A percentile compares a stretch with the other conserved stretches of the same genome.
Conservation (phyloP, 1,140 invertebrate species). For the Magallana angulata region DNA sequence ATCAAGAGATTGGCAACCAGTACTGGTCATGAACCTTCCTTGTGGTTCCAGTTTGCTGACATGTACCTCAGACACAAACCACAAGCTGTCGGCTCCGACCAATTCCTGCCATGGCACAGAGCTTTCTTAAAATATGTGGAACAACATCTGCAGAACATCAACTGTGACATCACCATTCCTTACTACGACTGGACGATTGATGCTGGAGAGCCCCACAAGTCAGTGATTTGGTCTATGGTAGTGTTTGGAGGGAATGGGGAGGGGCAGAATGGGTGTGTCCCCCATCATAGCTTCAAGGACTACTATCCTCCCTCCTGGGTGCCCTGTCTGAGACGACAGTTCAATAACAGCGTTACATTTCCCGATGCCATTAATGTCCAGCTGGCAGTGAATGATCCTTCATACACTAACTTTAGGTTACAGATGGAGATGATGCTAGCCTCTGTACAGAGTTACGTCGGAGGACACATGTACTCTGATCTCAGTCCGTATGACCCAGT, state of each 20-base stretch:
- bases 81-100: conserved; percentile 65
- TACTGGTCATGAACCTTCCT: conserved; percentile 61
- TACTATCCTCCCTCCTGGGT: conserved; percentile 65
- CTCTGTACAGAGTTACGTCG: conserved; percentile 68
- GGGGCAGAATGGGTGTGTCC: conserved; percentile 65
- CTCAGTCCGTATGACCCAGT: conserved; percentile 71
- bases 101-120: conserved; percentile 71
- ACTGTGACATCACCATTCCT: conserved; percentile 70
- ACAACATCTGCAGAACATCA: conserved; percentile 63
- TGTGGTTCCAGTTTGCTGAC: conserved; percentile 68
- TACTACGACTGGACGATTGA: conserved; percentile 76
- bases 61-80: conserved; percentile 69
- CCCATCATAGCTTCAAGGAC: conserved; percentile 71
- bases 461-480: conserved; percentile 71
- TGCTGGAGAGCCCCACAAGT: conserved; percentile 64
- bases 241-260: conserved; percentile 73
- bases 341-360: conserved; percentile 65
- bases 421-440: conserved; percentile 66
- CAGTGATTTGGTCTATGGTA: conserved; percentile 68
- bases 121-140: conserved; percentile 70
- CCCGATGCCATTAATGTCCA: conserved; percentile 72
- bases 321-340: conserved; percentile 69
- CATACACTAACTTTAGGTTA: conserved; percentile 66
- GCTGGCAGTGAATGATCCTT: conserved; percentile 63
- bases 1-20: conserved; percentile 61